These are phyloP conservation scores for Drosophila koepferae DNA, from an alignment of 2,888 invertebrate genomes.

Conservation along the genomic window DNA sequence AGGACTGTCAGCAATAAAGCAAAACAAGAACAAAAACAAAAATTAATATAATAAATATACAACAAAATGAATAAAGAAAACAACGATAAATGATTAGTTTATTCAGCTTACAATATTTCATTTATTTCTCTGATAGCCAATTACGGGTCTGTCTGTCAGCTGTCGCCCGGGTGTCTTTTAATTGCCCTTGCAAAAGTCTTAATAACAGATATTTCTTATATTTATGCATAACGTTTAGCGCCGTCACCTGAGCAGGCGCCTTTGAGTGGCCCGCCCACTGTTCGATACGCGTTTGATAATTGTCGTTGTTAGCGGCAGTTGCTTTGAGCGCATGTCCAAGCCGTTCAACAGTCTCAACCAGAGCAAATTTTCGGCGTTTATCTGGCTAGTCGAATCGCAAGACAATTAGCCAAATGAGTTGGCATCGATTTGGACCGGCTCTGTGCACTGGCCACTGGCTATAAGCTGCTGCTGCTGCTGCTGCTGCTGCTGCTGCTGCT, in stretches of 20 bases:
- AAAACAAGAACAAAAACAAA: conserved; percentile 7
- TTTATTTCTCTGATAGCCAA: conserved; percentile 12
- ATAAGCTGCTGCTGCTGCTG: background rate
- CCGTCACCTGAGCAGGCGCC: conserved; percentile 74
- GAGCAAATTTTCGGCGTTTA: conserved; percentile 42
- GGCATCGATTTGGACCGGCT: conserved; percentile 47
- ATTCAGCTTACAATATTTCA: background rate
- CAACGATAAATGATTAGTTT: conserved; percentile 15
- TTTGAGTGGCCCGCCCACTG: conserved; percentile 30
- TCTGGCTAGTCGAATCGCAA: conserved; percentile 57
- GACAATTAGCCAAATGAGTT: conserved; percentile 77
- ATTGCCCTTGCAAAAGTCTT: conserved; percentile 58
- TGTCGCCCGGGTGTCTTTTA: conserved; percentile 46
- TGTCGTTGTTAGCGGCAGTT: conserved; percentile 9
- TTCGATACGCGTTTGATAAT: conserved; percentile 2
- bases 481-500: background rate
- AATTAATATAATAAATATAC: no score
- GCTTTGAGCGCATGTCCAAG: conserved; percentile 61
- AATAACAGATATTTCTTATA: conserved; percentile 60
- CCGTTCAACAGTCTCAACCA: conserved; percentile 18
- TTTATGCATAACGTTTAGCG: conserved; percentile 65
- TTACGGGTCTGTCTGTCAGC: conserved; percentile 33
- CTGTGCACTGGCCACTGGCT: conserved; percentile 3
- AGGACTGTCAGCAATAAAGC: conserved; percentile 21
- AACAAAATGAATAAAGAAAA: conserved; percentile 15